phyloP scores from a whole-genome alignment of 2,113 vertebrate genomes.

The Dermatemys mawii region DNA sequence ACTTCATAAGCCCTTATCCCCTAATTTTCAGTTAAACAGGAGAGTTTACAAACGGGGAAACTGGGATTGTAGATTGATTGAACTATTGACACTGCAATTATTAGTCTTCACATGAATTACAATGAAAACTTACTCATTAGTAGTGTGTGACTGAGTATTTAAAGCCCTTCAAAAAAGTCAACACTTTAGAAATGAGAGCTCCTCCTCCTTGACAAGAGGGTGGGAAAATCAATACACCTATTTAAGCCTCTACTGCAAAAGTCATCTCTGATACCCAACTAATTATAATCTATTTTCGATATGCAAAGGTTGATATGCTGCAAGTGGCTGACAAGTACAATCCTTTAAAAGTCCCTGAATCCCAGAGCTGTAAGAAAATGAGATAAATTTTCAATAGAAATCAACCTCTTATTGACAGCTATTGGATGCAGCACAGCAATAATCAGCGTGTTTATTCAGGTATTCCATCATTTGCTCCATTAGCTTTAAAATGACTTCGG shows the following conservation, averaged over 20 bases:
- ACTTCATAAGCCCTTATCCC: neutral
- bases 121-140: neutral
- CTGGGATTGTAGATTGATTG: neutral
- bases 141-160: neutral
- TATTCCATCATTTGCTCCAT: neutral
- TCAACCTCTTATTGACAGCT: neutral
- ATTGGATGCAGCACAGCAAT: neutral
- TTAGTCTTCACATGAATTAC: neutral
- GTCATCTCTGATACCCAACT: neutral
- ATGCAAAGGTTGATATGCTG: neutral
- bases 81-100: neutral
- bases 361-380: neutral
- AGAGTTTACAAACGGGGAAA: neutral
- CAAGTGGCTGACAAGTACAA: neutral
- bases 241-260: conserved; percentile 12
- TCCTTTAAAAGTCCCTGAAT: neutral
- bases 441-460: conserved; percentile 9
- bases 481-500: neutral
- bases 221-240: neutral
- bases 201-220: neutral
- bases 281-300: neutral
- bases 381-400: neutral
- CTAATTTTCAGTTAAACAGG: neutral
- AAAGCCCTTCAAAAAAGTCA: neutral
- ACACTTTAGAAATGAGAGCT: neutral